Percentiles rank a stretch among this genome's conserved stretches.
Conservation (phyloP, 2,113 vertebrate genomes). For the Coreoperca whiteheadi region DNA sequence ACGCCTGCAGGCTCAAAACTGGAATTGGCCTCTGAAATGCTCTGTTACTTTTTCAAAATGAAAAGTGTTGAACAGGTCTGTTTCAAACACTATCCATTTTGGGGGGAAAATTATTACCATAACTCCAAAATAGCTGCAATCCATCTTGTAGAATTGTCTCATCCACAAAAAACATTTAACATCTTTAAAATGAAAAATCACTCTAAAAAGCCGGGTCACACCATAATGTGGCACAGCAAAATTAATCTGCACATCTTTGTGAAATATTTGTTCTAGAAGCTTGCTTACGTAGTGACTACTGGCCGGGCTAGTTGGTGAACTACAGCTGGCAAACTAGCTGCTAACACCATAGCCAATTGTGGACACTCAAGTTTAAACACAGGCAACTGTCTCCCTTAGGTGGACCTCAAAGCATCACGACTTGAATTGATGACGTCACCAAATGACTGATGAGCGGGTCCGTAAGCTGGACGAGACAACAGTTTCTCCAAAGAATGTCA, state of each 20-base stretch:
- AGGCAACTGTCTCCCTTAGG: background rate
- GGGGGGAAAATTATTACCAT: background rate
- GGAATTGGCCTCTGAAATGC: conserved; percentile 54
- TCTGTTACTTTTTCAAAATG: conserved; percentile 39
- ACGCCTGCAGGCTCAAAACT: conserved; percentile 48
- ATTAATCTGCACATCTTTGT: background rate
- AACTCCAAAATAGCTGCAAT: conserved; percentile 26
- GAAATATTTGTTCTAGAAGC: background rate
- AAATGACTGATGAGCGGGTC: background rate
- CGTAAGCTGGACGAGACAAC: no score
- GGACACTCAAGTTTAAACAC: background rate
- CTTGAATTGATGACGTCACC: background rate
- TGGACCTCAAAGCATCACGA: background rate
- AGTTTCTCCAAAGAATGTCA: background rate
- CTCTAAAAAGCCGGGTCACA: background rate
- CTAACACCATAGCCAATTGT: background rate
- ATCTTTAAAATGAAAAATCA: background rate
- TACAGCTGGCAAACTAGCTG: background rate
- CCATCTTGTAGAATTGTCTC: background rate
- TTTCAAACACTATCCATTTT: conserved; percentile 23
- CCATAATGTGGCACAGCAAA: background rate
- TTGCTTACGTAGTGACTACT: background rate
- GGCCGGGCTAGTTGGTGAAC: background rate
- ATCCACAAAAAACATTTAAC: background rate
- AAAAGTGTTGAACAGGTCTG: conserved; percentile 43